Conservation (phyloP, 2,888 invertebrate species). For the Globia sparganii region DNA sequence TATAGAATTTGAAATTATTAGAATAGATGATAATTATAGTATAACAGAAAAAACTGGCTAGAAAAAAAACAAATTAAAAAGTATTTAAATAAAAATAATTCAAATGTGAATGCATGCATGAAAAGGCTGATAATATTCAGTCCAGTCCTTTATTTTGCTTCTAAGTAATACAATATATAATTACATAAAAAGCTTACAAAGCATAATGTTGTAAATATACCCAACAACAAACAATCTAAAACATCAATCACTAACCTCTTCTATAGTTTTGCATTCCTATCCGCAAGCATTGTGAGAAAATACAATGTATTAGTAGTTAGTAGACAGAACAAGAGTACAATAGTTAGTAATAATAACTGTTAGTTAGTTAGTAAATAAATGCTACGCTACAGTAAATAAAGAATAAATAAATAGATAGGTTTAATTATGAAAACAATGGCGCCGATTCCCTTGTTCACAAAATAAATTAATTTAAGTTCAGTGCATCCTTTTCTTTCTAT, state of each 20-base stretch:
- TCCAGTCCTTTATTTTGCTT: neutral
- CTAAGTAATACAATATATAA: neutral
- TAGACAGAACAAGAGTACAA: neutral
- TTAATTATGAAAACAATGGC: neutral
- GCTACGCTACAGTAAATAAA: conserved; percentile 31
- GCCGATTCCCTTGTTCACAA: no score
- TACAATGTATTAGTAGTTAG: conserved; percentile 64
- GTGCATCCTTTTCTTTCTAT: no score
- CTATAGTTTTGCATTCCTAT: conserved; percentile 89
- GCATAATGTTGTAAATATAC: conserved; percentile 19
- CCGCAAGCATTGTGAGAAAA: conserved; percentile 81
- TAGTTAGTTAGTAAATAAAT: conserved; percentile 10
- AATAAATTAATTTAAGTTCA: no score
- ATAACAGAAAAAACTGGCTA: neutral
- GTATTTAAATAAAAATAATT: neutral
- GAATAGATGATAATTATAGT: neutral
- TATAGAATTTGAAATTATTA: neutral
- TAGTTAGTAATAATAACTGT: conserved; percentile 16
- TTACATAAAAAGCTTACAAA: neutral
- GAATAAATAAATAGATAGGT: conserved; percentile 13
- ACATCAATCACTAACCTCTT: conserved; percentile 85
- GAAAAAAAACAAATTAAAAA: no score
- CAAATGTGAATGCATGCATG: neutral
- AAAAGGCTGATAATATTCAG: neutral
- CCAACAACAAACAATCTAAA: conserved; percentile 42